Evolutionary conservation across 2,888 invertebrate genomes (phyloP), one percentile per base, ranked within the genome.

Genomic region (Agapostemon virescens): DNA sequence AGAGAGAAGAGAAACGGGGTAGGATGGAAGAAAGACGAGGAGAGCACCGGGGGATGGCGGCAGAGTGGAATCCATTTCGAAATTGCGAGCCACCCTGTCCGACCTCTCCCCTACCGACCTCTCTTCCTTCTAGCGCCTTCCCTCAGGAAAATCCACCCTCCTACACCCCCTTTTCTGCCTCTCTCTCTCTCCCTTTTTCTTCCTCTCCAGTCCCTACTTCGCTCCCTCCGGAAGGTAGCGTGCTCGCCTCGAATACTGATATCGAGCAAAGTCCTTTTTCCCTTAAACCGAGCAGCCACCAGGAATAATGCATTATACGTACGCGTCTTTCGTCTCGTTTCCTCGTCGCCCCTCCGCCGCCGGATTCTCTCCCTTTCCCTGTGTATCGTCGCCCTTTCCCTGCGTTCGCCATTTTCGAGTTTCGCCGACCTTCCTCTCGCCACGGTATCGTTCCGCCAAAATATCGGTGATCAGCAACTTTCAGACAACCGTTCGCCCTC

Each of bases 1-100:
- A 80, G 81, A 80, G 81, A 78, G 84, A 85, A 85, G 86, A 83
- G 83, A 83, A 75, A 71, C 71, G 45, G 20, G 66, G 63, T 71
- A 20, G 80, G 70, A 79, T 73, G 23, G 85, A 79, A 81, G 81
- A 83, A 66, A 79, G 74, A 73, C 69, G 71, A 71, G 78, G 66
- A 78, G 64, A 52, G 52, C 52, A 64, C 64, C 13, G 74, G 69
- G 64, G 76, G 63, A 79, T 69, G 82, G 83, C 84, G 87, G 86
- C 83, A 88, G 89, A 89, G 88, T 88, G 90, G 92, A 92, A 92
- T 92, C 92, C 92, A 92, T 92, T 92, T 91, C 92, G 90, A 92
- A 92, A 92, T 92, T 92, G 92, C 92, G 89, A 91, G 89, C 90
- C 90, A 90, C 89, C 89, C 90, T 87, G 84, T 86, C 85, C 86